Evolutionary conservation across 2,888 invertebrate genomes (phyloP).

Genomic region (Apoderus coryli): DNA sequence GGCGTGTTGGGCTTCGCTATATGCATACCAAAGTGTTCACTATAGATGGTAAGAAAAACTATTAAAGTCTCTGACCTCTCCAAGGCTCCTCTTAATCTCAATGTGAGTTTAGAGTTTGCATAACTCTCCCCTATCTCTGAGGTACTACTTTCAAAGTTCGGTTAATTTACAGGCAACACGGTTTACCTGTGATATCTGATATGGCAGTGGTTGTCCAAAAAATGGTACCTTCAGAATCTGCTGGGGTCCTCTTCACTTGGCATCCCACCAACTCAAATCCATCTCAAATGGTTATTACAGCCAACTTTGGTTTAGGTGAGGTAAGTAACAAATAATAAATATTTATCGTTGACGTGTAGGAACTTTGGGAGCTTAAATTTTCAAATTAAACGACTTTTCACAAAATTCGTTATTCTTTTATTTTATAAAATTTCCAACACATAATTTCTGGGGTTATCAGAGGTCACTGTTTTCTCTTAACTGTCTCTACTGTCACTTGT

Average conservation of each 20-base stretch:
- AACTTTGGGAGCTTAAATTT: too few species aligned
- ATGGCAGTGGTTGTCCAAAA: constrained; percentile 73
- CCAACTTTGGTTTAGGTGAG: constrained; percentile 74
- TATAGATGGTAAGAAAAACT: constrained; percentile 50
- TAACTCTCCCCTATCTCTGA: too few species aligned
- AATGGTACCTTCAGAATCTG: constrained; percentile 54
- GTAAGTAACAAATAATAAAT: too few species aligned
- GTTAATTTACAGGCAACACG: constrained; percentile 55
- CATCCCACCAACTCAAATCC: constrained; percentile 63
- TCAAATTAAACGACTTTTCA: too few species aligned
- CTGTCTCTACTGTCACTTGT: too few species aligned
- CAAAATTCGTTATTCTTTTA: too few species aligned
- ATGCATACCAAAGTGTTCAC: constrained; percentile 57
- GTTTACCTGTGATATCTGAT: constrained; percentile 47
- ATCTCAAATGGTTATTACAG: constrained; percentile 51
- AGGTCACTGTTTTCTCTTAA: too few species aligned
- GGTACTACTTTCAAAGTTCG: too few species aligned
- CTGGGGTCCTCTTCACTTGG: constrained; percentile 70
- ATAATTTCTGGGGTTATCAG: too few species aligned
- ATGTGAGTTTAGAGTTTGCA: too few species aligned
- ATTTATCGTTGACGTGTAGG: too few species aligned
- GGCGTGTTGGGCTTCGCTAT: constrained; percentile 74
- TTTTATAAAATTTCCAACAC: too few species aligned
- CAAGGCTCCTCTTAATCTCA: not conserved
- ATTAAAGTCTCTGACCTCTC: not conserved